Evolutionary conservation across 1,140 invertebrate species (phyloP).

Genomic region (Bicyclus anynana): DNA sequence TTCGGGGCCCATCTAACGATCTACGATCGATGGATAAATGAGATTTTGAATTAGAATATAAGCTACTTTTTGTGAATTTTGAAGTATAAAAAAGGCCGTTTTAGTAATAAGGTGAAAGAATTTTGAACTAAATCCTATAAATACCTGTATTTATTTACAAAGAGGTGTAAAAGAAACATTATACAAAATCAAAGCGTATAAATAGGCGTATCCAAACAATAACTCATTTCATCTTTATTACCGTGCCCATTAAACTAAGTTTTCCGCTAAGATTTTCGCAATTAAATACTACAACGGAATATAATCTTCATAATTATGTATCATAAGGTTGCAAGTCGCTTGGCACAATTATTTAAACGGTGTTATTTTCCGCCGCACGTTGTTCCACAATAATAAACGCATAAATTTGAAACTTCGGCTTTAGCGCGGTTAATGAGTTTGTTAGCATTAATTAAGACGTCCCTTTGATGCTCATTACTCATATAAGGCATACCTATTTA

Average conservation of each 20-base stretch:
- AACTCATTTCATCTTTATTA: conserved; percentile 25
- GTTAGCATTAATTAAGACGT: conserved; percentile 58
- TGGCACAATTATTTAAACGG: neutral
- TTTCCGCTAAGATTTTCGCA: neutral
- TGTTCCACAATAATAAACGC: conserved; percentile 36
- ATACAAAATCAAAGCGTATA: neutral
- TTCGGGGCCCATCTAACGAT: no score
- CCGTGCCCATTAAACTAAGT: conserved; percentile 18
- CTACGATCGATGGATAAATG: no score
- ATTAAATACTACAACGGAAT: neutral
- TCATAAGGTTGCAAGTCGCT: neutral
- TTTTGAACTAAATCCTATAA: no score
- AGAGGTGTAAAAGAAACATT: neutral
- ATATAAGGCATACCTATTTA: conserved; percentile 5
- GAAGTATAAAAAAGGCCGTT: no score
- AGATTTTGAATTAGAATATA: no score
- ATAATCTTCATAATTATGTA: neutral
- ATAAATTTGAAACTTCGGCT: conserved; percentile 46
- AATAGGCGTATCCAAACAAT: conserved; percentile 14
- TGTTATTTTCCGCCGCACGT: conserved; percentile 10
- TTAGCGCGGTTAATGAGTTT: conserved; percentile 48
- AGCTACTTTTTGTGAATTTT: no score
- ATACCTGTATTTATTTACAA: neutral
- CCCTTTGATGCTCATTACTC: conserved; percentile 40
- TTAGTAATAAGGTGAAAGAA: no score